Evolutionary conservation across 2,113 vertebrate species (phyloP), one percentile per base, ranked within the genome.

Genomic region (Columba livia): DNA sequence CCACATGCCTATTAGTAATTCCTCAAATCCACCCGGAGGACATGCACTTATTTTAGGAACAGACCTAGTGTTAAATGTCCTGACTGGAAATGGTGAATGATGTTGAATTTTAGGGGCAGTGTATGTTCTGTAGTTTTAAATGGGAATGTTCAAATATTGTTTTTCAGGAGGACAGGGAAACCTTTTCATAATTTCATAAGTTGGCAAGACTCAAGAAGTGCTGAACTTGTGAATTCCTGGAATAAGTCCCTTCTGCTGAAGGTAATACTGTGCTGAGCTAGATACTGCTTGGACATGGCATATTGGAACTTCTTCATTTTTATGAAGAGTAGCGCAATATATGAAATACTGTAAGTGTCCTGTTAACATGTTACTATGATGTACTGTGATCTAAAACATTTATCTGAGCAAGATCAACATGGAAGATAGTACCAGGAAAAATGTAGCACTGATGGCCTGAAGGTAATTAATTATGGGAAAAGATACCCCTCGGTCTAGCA

Each of bases 181-280:
- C 98, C 99, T 71, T 99, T 99, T 95, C 99, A 99, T 97, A 99
- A 99, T 97, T 99, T 99, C 87, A 99, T 99, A 97, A 99, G 98
- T 90, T 99, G 99, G 99, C 99, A 99, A 98, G 99, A 99, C 79
- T 95, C 98, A 91, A 98, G 99, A 96, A 98, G 99, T 74, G 80
- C 96, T 70, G 98, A 99, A 40, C 98, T 99, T 91, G 99, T 99
- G 75, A 98, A 96, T 87, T 99, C 99, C 67, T 99, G 99, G 99
- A 99, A 99, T 97, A 97, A 91, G 32, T 99, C 99, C 38, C 97
- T 98, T 96, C 96, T 98, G 66, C 97, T 99, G 97, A 99, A 98
- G 98, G 99, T 99, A 97, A 98, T 79, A 47, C 48, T 83, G 3
- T 53, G 16, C 44, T 57, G 47, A 85, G 25, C 6, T 60, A 36